Base-by-base conservation (phyloP, 2,888 invertebrate species). In the Drosophila suboccidentalis region DNA sequence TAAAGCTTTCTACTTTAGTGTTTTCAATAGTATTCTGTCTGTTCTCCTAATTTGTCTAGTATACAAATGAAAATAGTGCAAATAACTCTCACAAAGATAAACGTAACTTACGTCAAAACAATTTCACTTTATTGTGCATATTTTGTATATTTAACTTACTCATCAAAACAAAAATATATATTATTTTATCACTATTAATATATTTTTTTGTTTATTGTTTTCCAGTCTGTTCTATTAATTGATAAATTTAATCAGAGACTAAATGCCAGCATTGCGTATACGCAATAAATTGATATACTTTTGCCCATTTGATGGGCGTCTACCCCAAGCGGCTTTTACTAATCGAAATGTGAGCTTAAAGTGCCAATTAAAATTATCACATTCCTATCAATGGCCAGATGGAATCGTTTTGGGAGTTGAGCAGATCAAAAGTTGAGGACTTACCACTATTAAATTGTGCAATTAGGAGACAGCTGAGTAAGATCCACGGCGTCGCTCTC, bases 401-500 rank as follows among this genome's bases (percentile, higher is more conserved):
- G 34, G 22, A n/a, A 41, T 6, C 32, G 50, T 58, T 58, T 58
- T 22, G 26, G 32, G 17, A 43, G 15, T 29, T 32, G 13, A 19
- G 11, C 22, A 5, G 10, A 43, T 9, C 22, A 10, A 10, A 15
- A 44, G 22, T 50, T 1, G 5, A 39, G 15, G 22, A 89, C 84
- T 84, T 89, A 84, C 84, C 78, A 13, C 44, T 60, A 63, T 67
- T 71, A 60, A 83, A 71, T 70, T 58, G 78, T 74, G 81, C 84
- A 76, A 84, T 78, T 70, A 89, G 41, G 53, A 84, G 85, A 62
- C 81, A 78, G 65, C 74, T 63, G 64, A 78, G 70, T 39, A 87
- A 49, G 63, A 71, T 68, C 78, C 72, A 67, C 49, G 69, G 72
- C 69, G 80, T 13, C 57, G 75, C 65, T 77, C 63, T 82, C 84